phyloP scores from a whole-genome alignment of 2,113 vertebrate species.

The Alligator mississippiensis region DNA sequence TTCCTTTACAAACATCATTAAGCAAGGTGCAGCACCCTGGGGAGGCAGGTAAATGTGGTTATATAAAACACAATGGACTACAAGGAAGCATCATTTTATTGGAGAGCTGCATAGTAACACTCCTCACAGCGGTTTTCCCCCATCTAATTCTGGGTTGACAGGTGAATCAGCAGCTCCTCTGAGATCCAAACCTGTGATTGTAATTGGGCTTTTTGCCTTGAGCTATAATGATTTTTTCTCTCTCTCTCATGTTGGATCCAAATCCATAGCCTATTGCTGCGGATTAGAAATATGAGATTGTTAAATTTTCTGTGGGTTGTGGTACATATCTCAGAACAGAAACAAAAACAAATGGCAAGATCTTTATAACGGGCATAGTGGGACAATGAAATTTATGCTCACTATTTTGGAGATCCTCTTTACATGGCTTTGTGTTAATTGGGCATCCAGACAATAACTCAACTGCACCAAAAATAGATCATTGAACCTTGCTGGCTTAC shows the following conservation, averaged over 20 bases:
- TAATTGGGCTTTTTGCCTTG: background rate
- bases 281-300: background rate
- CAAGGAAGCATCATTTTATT: background rate
- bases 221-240: background rate
- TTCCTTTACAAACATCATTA: background rate
- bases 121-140: background rate
- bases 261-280: background rate
- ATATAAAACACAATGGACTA: no score
- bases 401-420: background rate
- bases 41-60: background rate
- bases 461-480: background rate
- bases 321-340: no score
- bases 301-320: no score
- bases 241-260: background rate
- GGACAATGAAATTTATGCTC: background rate
- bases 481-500: background rate
- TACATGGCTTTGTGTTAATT: slow-evolving; percentile 12
- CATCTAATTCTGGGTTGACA: background rate
- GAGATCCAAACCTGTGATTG: background rate
- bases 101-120: background rate
- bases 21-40: background rate
- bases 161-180: background rate
- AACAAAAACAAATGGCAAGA: background rate
- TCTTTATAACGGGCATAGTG: slow-evolving; percentile 2
- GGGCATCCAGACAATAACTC: slow-evolving; percentile 3